phyloP scores from a whole-genome alignment of 2,113 vertebrate genomes.

The Psettodes erumei region DNA sequence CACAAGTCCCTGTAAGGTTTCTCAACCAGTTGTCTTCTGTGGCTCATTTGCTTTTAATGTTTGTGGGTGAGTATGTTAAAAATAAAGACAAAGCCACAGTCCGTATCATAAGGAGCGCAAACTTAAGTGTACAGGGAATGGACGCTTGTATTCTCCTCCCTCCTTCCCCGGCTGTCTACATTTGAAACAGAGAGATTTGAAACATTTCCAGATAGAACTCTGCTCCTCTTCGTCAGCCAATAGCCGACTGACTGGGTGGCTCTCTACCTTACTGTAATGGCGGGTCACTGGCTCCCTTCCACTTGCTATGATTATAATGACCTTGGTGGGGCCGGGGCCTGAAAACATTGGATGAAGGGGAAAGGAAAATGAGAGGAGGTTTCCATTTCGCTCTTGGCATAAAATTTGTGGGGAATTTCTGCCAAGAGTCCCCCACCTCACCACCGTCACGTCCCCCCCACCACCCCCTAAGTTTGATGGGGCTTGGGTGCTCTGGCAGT shows the following conservation, averaged over 20 bases:
- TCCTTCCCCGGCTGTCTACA: slow-evolving; percentile 52
- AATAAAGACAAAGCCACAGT: slow-evolving; percentile 12
- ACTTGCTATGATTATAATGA: slow-evolving; percentile 86
- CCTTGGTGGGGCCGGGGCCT: slow-evolving; percentile 84
- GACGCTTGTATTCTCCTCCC: slow-evolving; percentile 30
- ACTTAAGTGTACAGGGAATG: slow-evolving; percentile 35
- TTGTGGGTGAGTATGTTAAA: slow-evolving; percentile 29
- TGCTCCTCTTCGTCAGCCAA: slow-evolving; percentile 54
- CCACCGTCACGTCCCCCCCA: slow-evolving; percentile 16
- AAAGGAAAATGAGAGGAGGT: slow-evolving; percentile 85
- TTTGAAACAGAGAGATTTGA: slow-evolving; percentile 69
- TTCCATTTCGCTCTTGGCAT: slow-evolving; percentile 87
- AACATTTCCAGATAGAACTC: slow-evolving; percentile 63
- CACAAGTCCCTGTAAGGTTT: background rate
- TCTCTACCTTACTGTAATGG: slow-evolving; percentile 81
- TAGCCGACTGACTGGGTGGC: slow-evolving; percentile 72
- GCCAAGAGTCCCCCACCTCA: slow-evolving; percentile 76
- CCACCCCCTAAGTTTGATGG: slow-evolving; percentile 68
- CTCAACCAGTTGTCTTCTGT: background rate
- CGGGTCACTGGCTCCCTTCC: slow-evolving; percentile 82
- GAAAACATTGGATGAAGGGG: slow-evolving; percentile 87
- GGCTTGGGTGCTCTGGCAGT: slow-evolving; percentile 67
- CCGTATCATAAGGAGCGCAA: slow-evolving; percentile 35
- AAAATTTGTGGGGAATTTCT: slow-evolving; percentile 80
- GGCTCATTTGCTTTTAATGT: slow-evolving; percentile 10